Conservation (phyloP, 2,797 vertebrate species). For the Notamacropus eugenii region DNA sequence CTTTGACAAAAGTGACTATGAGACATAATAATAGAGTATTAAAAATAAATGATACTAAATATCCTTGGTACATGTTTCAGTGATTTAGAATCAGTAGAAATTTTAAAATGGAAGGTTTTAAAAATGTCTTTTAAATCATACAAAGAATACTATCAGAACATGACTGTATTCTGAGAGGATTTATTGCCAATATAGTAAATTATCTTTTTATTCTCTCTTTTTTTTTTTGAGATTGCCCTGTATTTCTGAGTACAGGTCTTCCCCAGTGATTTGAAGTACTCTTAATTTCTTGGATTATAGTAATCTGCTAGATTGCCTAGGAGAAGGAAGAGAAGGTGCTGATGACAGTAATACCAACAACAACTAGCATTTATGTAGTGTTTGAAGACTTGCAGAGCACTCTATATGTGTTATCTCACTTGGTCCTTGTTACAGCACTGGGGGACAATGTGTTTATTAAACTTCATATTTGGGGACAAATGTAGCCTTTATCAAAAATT, state of each 20-base stretch:
- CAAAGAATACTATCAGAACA: background rate
- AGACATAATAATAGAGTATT: background rate
- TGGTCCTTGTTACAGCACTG: background rate
- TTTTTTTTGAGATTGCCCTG: slow-evolving; percentile 32
- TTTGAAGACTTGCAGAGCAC: background rate
- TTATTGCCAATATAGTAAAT: background rate
- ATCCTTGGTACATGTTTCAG: slow-evolving; percentile 2
- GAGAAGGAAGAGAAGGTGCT: slow-evolving; percentile 40
- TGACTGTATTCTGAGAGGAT: slow-evolving; percentile 36
- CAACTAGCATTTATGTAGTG: background rate
- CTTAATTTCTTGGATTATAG: background rate
- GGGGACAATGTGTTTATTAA: background rate
- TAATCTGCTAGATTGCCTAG: slow-evolving; percentile 42
- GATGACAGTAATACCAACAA: background rate
- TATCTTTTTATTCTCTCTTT: background rate
- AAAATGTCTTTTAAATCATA: slow-evolving; percentile 38
- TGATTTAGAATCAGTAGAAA: slow-evolving; percentile 59
- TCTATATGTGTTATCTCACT: background rate
- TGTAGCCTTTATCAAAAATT: slow-evolving; percentile 41
- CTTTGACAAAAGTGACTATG: slow-evolving; percentile 31
- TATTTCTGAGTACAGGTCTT: slow-evolving; percentile 14
- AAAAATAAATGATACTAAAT: background rate
- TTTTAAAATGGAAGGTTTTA: slow-evolving; percentile 39
- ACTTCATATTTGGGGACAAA: background rate
- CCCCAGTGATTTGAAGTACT: slow-evolving; percentile 38